These are phyloP conservation scores for Hemibagrus wyckioides DNA, from an alignment of 2,113 vertebrate genomes.

Conservation along the genomic window DNA sequence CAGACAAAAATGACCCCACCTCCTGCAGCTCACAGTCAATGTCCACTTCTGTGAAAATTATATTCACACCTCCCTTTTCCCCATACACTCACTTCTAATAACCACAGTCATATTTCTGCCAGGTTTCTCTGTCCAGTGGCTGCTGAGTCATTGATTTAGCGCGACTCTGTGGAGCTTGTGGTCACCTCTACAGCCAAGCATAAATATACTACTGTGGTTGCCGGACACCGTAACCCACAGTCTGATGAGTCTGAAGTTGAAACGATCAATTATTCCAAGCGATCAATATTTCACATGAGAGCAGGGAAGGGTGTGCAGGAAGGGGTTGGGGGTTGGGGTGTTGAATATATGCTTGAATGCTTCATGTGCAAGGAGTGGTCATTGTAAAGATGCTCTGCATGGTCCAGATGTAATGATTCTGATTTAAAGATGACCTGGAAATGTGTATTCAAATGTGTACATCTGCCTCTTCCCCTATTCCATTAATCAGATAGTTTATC, in stretches of 20 bases:
- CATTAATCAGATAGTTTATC: too few species aligned
- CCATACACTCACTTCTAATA: constrained; percentile 2
- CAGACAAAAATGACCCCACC: not conserved
- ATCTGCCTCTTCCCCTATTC: constrained; percentile 22
- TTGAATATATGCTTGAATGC: constrained; percentile 22
- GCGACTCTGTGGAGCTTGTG: constrained; percentile 15
- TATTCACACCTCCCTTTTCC: not conserved
- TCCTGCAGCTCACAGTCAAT: constrained; percentile 8
- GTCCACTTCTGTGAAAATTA: constrained; percentile 10
- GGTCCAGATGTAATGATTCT: constrained; percentile 54
- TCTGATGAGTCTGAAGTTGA: constrained; percentile 73
- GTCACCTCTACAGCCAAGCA: constrained; percentile 15
- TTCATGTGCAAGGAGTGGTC: constrained; percentile 27
- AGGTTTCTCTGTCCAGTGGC: not conserved
- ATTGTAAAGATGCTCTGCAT: constrained; percentile 28
- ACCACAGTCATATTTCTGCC: constrained; percentile 36
- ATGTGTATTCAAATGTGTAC: constrained; percentile 61
- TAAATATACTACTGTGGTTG: constrained; percentile 35
- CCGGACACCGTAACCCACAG: constrained; percentile 58
- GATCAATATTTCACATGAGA: constrained; percentile 73
- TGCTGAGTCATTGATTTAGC: constrained; percentile 43
- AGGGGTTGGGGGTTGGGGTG: constrained; percentile 10
- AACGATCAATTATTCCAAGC: constrained; percentile 75
- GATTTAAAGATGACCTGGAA: constrained; percentile 76
- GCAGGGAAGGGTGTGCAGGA: constrained; percentile 26